Evolutionary conservation across 2,888 invertebrate genomes (phyloP).

Genomic region (Athrips mouffetella): DNA sequence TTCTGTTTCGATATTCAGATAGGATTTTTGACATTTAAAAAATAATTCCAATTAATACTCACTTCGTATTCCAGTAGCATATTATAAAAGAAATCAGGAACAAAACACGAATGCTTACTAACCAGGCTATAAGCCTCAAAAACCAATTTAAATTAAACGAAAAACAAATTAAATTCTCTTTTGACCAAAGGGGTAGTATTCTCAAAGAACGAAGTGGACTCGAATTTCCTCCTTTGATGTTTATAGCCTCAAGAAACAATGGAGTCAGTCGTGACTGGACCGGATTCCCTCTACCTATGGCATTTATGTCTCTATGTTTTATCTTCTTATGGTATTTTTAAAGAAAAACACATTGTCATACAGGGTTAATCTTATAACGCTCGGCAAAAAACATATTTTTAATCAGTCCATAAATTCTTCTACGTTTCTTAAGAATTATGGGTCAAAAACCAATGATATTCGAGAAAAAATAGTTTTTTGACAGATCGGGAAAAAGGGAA

Average conservation of each 20-base stretch:
- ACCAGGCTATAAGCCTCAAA: slow-evolving; percentile 4
- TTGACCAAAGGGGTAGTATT: slow-evolving; percentile 27
- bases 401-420: too few relatives aligned
- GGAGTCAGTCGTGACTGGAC: slow-evolving; percentile 43
- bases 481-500: too few relatives aligned
- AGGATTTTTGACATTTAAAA: neutral
- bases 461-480: too few relatives aligned
- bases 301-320: neutral
- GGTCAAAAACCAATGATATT: too few relatives aligned
- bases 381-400: too few relatives aligned
- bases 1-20: neutral
- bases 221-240: slow-evolving; percentile 43
- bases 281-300: slow-evolving; percentile 27
- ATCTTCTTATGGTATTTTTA: neutral
- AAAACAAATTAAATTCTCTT: neutral
- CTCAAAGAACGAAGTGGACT: slow-evolving; percentile 28
- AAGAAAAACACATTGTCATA: too few relatives aligned
- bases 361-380: too few relatives aligned
- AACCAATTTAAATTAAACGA: slow-evolving; percentile 3
- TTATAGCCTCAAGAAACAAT: slow-evolving; percentile 50
- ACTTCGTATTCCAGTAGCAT: too few relatives aligned
- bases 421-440: too few relatives aligned
- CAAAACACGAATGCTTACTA: too few relatives aligned
- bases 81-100: too few relatives aligned
- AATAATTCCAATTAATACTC: neutral